A percentile compares a stretch with the other conserved stretches of the same genome.
Conservation (phyloP, 2,888 invertebrate species). For the Nephrocerus scutellatus region DNA sequence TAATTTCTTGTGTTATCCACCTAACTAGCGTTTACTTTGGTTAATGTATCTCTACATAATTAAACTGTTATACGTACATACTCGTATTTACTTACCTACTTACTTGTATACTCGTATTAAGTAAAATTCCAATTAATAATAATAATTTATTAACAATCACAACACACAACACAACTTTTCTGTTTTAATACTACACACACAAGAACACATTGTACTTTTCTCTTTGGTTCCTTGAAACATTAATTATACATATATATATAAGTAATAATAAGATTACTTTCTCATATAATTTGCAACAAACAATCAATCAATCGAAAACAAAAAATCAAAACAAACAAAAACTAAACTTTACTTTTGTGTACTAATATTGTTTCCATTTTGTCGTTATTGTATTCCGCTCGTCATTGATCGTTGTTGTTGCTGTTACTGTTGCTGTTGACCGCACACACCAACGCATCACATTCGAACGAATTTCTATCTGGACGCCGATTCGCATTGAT, state of each 20-base stretch:
- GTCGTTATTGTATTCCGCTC: constrained; percentile 8
- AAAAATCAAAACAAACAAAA: constrained; percentile 6
- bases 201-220: constrained; percentile 8
- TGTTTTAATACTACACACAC: too few relatives aligned
- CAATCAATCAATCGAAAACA: constrained; percentile 13
- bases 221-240: constrained; percentile 7
- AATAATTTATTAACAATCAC: constrained; percentile 15
- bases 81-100: too few relatives aligned
- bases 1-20: too few relatives aligned
- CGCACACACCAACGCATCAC: constrained; percentile 12
- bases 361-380: constrained; percentile 3
- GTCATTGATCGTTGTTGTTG: constrained; percentile 15
- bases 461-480: constrained; percentile 7
- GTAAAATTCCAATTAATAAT: constrained; percentile 10
- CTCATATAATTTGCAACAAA: background rate
- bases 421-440: constrained; percentile 6
- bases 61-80: too few relatives aligned
- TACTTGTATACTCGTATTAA: too few relatives aligned
- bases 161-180: constrained; percentile 22
- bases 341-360: constrained; percentile 11
- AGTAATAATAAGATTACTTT: background rate
- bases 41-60: too few relatives aligned
- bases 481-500: background rate
- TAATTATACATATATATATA: constrained; percentile 21
- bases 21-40: too few relatives aligned